Conservation (phyloP, 2,113 vertebrate species). For the Cettia cetti region DNA sequence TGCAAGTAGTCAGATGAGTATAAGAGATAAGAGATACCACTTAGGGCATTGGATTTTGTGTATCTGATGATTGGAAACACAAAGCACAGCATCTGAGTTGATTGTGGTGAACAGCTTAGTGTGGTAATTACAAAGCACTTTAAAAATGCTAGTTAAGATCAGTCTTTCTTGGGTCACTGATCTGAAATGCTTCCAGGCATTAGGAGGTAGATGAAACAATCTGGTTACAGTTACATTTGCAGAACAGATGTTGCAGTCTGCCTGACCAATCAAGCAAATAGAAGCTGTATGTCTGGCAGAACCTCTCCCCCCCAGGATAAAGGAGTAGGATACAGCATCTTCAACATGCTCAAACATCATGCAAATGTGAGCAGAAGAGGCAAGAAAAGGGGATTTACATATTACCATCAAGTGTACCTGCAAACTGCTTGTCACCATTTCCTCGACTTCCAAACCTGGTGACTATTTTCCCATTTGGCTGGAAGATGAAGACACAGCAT, state of each 20-base stretch:
- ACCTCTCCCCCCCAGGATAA: not conserved
- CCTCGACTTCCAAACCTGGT: constrained; percentile 95
- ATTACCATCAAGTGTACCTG: constrained; percentile 88
- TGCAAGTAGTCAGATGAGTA: not conserved
- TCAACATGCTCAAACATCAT: constrained; percentile 68
- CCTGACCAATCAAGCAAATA: not conserved
- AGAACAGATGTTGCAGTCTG: not conserved
- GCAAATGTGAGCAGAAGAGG: constrained; percentile 70
- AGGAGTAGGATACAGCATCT: not conserved
- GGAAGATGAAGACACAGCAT: constrained; percentile 96
- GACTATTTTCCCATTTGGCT: constrained; percentile 94
- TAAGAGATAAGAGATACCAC: not conserved
- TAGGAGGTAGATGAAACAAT: not conserved
- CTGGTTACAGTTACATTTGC: not conserved
- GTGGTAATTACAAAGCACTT: not conserved
- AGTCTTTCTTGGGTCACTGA: not conserved
- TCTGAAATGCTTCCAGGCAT: constrained; percentile 1
- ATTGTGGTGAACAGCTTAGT: not conserved
- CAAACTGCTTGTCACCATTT: constrained; percentile 97
- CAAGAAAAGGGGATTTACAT: constrained; percentile 71
- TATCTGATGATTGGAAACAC: not conserved
- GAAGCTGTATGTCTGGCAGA: not conserved
- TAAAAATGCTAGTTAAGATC: not conserved
- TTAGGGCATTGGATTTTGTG: not conserved
- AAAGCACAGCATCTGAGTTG: not conserved